These are phyloP conservation scores for Protodeltote pygarga DNA, from an alignment of 2,888 invertebrate genomes.

Conservation along the genomic window DNA sequence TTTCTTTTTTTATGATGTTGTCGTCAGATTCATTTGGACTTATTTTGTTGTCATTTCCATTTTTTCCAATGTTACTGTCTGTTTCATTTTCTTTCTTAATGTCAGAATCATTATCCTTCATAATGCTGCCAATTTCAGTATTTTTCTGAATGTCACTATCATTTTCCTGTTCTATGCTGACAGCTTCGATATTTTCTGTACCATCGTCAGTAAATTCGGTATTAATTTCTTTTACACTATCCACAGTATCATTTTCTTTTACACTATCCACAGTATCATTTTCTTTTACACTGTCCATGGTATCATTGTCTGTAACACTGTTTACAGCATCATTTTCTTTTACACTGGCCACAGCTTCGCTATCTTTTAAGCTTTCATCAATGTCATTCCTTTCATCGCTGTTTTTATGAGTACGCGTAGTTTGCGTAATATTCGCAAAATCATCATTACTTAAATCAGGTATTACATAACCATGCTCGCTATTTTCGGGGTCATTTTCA, in stretches of 20 bases:
- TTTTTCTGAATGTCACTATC: background rate
- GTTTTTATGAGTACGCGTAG: background rate
- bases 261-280: slow-evolving; percentile 10
- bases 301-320: slow-evolving; percentile 13
- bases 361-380: slow-evolving; percentile 5
- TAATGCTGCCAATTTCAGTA: background rate
- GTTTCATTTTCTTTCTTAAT: background rate
- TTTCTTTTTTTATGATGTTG: too few species aligned
- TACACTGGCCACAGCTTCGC: slow-evolving; percentile 17
- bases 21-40: background rate
- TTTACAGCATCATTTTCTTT: slow-evolving; percentile 14
- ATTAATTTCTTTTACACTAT: slow-evolving; percentile 8
- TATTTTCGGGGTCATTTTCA: slow-evolving; percentile 24
- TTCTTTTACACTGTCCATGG: slow-evolving; percentile 8
- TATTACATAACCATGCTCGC: slow-evolving; percentile 17
- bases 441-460: slow-evolving; percentile 17
- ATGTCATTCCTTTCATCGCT: background rate
- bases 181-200: slow-evolving; percentile 20
- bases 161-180: background rate
- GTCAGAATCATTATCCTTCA: too few species aligned
- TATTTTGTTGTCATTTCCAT: background rate
- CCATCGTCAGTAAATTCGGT: slow-evolving; percentile 4
- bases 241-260: slow-evolving; percentile 8
- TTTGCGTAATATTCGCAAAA: background rate
- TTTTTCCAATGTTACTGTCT: background rate